These are phyloP conservation scores for Sebastes iracundus DNA, from an alignment of 2,797 vertebrate genomes.

Conservation along the genomic window DNA sequence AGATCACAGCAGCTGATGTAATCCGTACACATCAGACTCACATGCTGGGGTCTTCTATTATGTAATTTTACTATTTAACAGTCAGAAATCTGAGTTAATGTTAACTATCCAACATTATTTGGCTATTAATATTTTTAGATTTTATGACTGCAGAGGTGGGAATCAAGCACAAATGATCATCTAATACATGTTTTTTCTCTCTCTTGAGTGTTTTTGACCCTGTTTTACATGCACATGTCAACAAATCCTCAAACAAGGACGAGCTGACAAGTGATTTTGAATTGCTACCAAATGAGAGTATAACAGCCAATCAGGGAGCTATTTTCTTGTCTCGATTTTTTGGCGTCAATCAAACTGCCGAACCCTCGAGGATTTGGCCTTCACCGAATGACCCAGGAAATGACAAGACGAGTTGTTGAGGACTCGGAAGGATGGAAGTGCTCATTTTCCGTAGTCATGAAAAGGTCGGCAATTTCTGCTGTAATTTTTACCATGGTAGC, in stretches of 20 bases:
- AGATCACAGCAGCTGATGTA: neutral
- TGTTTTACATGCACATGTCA: neutral
- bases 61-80: neutral
- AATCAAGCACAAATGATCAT: neutral
- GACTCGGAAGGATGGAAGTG: constrained; percentile 1
- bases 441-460: neutral
- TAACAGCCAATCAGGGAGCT: constrained; percentile 7
- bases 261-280: constrained; percentile 5
- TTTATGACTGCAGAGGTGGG: neutral
- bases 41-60: neutral
- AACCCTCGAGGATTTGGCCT: neutral
- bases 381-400: neutral
- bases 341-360: constrained; percentile 6
- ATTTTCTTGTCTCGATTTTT: constrained; percentile 9
- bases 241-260: neutral
- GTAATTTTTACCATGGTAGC: neutral
- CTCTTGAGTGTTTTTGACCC: neutral
- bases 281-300: neutral
- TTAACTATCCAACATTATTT: neutral
- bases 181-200: neutral
- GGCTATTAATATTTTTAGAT: neutral
- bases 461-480: constrained; percentile 13
- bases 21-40: neutral
- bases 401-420: neutral
- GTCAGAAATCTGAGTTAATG: neutral